Evolutionary conservation across 1,140 invertebrate species (phyloP).

Genomic region (Cryptotermes secundus): DNA sequence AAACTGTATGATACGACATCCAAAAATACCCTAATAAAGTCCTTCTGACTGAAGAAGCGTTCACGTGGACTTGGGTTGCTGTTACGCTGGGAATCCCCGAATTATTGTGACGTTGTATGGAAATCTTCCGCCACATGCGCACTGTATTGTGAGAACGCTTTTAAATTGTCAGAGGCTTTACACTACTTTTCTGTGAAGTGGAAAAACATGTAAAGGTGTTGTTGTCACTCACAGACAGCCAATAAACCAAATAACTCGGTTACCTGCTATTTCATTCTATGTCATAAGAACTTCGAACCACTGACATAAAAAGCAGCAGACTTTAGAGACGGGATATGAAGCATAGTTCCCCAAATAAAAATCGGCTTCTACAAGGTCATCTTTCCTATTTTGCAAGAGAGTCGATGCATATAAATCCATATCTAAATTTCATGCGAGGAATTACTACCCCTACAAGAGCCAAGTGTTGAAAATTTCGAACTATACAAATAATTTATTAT

Average conservation of each 20-base stretch:
- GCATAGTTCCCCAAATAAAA: too few species aligned
- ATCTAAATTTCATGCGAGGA: too few species aligned
- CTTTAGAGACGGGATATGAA: too few species aligned
- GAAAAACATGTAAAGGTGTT: background rate
- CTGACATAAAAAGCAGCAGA: background rate
- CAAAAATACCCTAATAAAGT: too few species aligned
- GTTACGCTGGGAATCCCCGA: background rate
- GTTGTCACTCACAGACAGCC: too few species aligned
- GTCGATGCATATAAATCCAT: too few species aligned
- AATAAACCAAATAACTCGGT: background rate
- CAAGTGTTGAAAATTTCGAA: too few species aligned
- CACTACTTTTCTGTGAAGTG: background rate
- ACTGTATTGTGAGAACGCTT: background rate
- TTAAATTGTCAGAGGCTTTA: background rate
- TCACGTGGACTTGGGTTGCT: background rate
- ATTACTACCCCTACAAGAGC: too few species aligned
- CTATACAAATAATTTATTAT: too few species aligned
- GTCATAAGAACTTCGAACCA: background rate
- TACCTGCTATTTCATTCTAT: background rate
- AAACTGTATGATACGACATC: too few species aligned
- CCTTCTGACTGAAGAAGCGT: background rate
- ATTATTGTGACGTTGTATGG: background rate
- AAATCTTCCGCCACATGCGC: conserved; percentile 2
- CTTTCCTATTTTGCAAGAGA: too few species aligned
- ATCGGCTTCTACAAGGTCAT: too few species aligned